Evolutionary conservation across 2,888 invertebrate species (phyloP), one percentile per base, ranked within the genome.

Genomic region (Protula sp.): DNA sequence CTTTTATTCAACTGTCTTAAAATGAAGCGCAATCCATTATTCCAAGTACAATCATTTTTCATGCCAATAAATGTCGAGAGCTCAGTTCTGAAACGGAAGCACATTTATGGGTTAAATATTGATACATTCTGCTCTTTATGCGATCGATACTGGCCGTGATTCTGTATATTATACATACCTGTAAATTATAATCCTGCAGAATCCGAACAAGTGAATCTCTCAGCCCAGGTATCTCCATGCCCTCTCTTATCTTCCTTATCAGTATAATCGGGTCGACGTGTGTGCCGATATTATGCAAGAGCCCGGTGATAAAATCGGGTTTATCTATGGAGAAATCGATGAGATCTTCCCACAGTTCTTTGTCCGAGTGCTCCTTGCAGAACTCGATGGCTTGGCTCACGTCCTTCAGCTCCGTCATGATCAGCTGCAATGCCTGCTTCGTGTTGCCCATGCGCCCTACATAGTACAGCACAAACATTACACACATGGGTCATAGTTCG

Each of bases 361-460:
- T 86, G 79, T 97, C 97, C 72, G 94, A 90, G 75, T 95, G 93
- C 76, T 97, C 94, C 80, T 94, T 94, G 79, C 97, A 98, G 83
- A 98, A 98, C 59, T 89, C 88, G 58, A 99, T 94, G 0, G 98
- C 98, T 83, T 91, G 89, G 72, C 92, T 87, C 74, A 98, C 92
- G 75, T 97, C 91, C 68, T 88, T 86, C 53, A 95, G 83, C 78
- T 93, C 84, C 60, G 85, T 83, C 57, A 92, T 92, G 74, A 98
- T 97, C 56, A 97, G 86, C 70, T 89, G 87, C 62, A 99, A 82
- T 0, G 99, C 99, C 80, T 95, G 92, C 67, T 88, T 87, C 0
- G 89, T 88, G 76, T 92, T 92, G 0, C 95, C 95, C 81, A 94
- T 94, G 63, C 92, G 86, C 3, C 80, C 82, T 81, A 70, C 4